Evolutionary conservation across 2,888 invertebrate species (phyloP), one percentile per base, ranked within the genome.

Genomic region (Creontiades dilutus): DNA sequence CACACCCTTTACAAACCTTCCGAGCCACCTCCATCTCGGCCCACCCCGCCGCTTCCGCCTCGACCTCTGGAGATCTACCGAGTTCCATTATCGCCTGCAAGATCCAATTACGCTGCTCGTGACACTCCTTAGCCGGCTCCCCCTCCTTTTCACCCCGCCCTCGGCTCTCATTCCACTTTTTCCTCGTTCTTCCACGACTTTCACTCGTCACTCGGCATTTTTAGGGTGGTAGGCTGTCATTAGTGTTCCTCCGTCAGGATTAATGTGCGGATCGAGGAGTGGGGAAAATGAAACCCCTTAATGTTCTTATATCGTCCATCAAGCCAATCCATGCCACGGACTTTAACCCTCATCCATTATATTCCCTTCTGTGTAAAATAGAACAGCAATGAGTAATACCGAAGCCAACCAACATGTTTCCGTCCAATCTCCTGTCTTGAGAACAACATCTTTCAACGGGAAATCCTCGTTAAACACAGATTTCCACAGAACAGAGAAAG

Each of bases 51-150:
- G 86, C 46, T n/a, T n/a, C 86, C 48, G 75, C 28, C 86, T 23
- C 75, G 86, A 86, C 86, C 86, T 86, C 76, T 75, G 75, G 86
- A 86, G 86, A 86, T 86, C 86, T 86, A 86, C 86, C 86, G 27
- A 47, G 86, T 86, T 86, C 86, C 86, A 86, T 86, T 86, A 86
- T 86, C 86, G 75, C 86, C 86, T 68, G 86, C 86, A 75, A 86
- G 86, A 86, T 86, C 86, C 86, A 86, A 86, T 86, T 86, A 86
- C 86, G 86, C 86, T 86, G 86, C 86, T 86, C 86, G 86, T 86
- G 86, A 86, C 86, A 86, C 86, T 86, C 86, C 68, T 86, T 68
- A 75, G 48, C 75, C 27, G 47, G 37, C 16, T 11, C 75, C 47
- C 23, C 23, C 12, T 37, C 37, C 37, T 7, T 2, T 37, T 27